These are phyloP conservation scores for Plutella xylostella DNA, from an alignment of 2,888 invertebrate species.

Conservation along the genomic window DNA sequence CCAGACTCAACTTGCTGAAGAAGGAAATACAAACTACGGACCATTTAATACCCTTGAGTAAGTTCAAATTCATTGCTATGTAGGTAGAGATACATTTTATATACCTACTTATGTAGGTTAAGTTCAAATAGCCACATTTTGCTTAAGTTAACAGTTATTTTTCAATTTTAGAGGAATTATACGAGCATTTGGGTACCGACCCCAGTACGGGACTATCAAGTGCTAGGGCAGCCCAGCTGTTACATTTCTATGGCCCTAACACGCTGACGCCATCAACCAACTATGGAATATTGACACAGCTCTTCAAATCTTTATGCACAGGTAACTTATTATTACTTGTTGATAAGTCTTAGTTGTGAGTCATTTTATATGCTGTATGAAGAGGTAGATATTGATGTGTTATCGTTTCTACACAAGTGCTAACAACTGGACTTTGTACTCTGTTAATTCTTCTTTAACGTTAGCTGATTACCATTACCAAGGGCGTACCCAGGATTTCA, in stretches of 20 bases:
- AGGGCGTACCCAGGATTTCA: too few species aligned
- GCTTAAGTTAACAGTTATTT: neutral
- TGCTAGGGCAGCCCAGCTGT: conserved; percentile 64
- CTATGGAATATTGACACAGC: conserved; percentile 76
- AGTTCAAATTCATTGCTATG: too few species aligned
- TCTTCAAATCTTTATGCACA: conserved; percentile 55
- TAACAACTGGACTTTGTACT: too few species aligned
- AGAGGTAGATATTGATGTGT: too few species aligned
- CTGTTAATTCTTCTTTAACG: too few species aligned
- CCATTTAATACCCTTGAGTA: conserved; percentile 60
- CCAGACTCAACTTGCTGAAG: conserved; percentile 64
- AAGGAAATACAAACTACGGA: conserved; percentile 69
- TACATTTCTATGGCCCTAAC: conserved; percentile 76
- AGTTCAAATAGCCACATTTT: too few species aligned
- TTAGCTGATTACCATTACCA: too few species aligned
- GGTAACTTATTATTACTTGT: conserved; percentile 25
- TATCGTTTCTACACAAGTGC: too few species aligned
- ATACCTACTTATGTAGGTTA: too few species aligned
- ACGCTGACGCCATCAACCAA: conserved; percentile 79
- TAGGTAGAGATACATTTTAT: too few species aligned
- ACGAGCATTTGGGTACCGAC: conserved; percentile 34
- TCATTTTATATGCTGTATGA: too few species aligned
- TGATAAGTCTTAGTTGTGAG: too few species aligned
- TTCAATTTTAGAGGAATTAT: conserved; percentile 36
- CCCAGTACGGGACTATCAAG: conserved; percentile 70